Base-by-base conservation (phyloP, 2,113 vertebrate species). In the Channa argus region DNA sequence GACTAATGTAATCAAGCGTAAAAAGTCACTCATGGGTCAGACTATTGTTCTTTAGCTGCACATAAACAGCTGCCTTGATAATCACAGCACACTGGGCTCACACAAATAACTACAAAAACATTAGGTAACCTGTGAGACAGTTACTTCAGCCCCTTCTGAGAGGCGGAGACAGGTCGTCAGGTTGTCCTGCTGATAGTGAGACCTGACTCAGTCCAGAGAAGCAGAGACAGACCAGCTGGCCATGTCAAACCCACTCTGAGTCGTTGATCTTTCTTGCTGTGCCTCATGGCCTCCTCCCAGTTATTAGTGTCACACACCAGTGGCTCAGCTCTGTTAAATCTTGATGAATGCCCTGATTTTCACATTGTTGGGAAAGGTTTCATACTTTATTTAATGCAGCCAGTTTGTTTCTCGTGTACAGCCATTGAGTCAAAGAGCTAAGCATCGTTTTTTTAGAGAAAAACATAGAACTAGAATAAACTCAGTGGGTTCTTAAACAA, bases 81-180 rank as follows among this genome's bases (percentile, higher is more conserved):
- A 73, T 81, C 62, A 82, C 58, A 68, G 63, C 74, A 86, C 77
- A 63, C 69, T 0, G 7, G 73, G 77, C 68, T 82, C 70, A 56
- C 46, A 47, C 81, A 88, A 85, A 92, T 81, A 85, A 85, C 75
- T 74, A 68, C 88, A 86, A 69, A 71, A 87, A 78, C 79, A 79
- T 86, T 64, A 87, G 81, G 52, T 80, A 81, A 85, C 71, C 54
- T 83, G 51, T 79, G 46, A 80, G 67, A 58, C 72, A 73, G 78
- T 81, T 61, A 52, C 43, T 75, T 54, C 77, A 62, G 70, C 59
- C 71, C 80, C 74, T 33, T 75, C 47, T 67, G 73, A 82, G 85
- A 64, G 77, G 78, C 86, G 39, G 76, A 74, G 80, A 68, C 71
- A 2, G 14, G 51, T 52, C 71, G 3, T 81, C 66, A 53, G 46